These are phyloP conservation scores for Brachirus orientalis DNA, from an alignment of 2,113 vertebrate genomes.

Conservation along the genomic window DNA sequence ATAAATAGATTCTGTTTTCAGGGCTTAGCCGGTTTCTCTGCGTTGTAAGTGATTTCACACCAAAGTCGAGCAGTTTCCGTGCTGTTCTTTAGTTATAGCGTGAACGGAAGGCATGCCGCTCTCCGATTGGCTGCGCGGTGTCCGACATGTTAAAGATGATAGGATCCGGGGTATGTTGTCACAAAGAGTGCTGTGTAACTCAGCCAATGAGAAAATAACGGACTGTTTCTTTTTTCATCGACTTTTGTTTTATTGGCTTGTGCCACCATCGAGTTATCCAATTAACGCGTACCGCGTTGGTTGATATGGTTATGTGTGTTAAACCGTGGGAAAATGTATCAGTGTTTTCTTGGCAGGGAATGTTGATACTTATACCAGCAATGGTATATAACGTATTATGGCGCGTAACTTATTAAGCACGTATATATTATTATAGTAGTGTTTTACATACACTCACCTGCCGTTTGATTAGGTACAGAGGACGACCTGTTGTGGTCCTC, in stretches of 20 bases:
- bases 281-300: conserved; percentile 72
- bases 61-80: conserved; percentile 66
- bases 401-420: no score
- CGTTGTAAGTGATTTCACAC: conserved; percentile 56
- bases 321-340: no score
- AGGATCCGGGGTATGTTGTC: conserved; percentile 3
- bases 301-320: no score
- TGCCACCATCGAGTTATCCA: conserved; percentile 46
- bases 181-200: not conserved
- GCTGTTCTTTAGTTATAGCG: conserved; percentile 65
- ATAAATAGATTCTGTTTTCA: conserved; percentile 76
- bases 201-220: conserved; percentile 39
- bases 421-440: no score
- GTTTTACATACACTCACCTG: no score
- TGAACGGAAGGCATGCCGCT: conserved; percentile 9
- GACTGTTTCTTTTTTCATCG: not conserved
- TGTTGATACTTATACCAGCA: no score
- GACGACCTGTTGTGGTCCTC: no score
- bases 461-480: no score
- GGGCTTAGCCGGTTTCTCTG: conserved; percentile 51
- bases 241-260: conserved; percentile 58
- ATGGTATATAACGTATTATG: no score
- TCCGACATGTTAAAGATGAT: conserved; percentile 55
- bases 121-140: conserved; percentile 58
- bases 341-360: no score